Evolutionary conservation across 2,888 invertebrate species (phyloP).

Genomic region (Druceiella hillmani): DNA sequence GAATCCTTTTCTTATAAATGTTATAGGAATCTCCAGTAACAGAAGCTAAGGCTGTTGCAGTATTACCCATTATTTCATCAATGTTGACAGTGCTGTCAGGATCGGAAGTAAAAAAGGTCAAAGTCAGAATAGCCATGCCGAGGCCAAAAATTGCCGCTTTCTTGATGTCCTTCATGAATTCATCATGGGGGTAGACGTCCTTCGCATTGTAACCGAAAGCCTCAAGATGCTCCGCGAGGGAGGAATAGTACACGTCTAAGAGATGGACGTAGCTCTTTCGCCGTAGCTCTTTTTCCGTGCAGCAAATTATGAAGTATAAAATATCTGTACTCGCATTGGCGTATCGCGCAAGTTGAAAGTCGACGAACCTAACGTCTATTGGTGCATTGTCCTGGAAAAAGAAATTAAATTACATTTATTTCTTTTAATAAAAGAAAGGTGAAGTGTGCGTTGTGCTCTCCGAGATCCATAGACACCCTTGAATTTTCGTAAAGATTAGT

Average conservation of each 20-base stretch:
- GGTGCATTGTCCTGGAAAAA: slow-evolving; percentile 32
- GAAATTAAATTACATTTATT: slow-evolving; percentile 13
- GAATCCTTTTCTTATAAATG: too few relatives aligned
- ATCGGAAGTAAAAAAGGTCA: background rate
- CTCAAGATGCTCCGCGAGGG: slow-evolving; percentile 28
- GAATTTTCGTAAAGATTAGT: too few relatives aligned
- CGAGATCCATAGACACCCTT: too few relatives aligned
- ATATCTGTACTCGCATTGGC: slow-evolving; percentile 38
- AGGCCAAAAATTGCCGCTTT: background rate
- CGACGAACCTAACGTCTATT: slow-evolving; percentile 34
- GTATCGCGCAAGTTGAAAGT: slow-evolving; percentile 34
- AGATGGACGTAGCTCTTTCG: slow-evolving; percentile 31
- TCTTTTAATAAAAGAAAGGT: too few relatives aligned
- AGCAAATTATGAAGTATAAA: slow-evolving; percentile 38
- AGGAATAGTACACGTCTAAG: slow-evolving; percentile 35
- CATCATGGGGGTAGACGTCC: background rate
- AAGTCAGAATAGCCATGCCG: slow-evolving; percentile 1
- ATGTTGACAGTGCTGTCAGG: background rate
- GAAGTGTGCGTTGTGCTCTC: too few relatives aligned
- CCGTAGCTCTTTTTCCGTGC: slow-evolving; percentile 32
- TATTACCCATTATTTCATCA: too few relatives aligned
- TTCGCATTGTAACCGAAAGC: background rate
- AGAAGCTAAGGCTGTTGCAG: too few relatives aligned
- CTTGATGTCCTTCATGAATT: background rate
- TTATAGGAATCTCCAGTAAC: too few relatives aligned